Evolutionary conservation across 2,888 invertebrate genomes (phyloP), one percentile per base, ranked within the genome.

Genomic region (Cheilosia urbana): DNA sequence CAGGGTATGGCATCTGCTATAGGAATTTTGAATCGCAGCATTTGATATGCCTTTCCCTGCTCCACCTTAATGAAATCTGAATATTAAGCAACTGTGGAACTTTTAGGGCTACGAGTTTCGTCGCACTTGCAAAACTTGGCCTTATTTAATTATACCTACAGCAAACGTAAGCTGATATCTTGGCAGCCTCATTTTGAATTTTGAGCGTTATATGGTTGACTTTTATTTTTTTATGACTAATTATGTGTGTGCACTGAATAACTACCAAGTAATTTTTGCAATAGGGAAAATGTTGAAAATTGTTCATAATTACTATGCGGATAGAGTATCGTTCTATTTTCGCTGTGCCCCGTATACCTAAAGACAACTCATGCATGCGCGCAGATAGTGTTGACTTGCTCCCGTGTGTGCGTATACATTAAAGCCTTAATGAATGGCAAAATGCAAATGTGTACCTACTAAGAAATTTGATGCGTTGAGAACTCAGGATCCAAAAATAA

Each of bases 61-160:
- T 49, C 30, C 30, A 19, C 21, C 30, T 63, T 30, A 34, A 34
- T 63, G 49, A 49, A 63, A 49, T 49, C 34, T 30, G 63, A 63
- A 63, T 49, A 63, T 34, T 49, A 63, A 63, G 27, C 30, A 7
- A 37, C 11, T 11, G 37, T 13, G 37, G 11, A 34, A 34, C 34
- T 9, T 11, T 11, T 34, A 34, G 2, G 34, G 13, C 37, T 37
- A 13, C 2, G 37, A 37, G 37, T 37, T 11, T 24, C 47, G 11
- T 24, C 47, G 34, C 11, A 21, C 34, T 13, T 4, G 63, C n/a
- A 49, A 37, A 13, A 24, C 62, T 37, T 62, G 45, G 27, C 42
- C 45, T 27, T 62, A 34, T 37, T 57, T 19, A 34, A 34, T 60
- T 53, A 60, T 11, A 13, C 30, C 27, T 62, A 42, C n/a, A 17